phyloP scores from a whole-genome alignment of 2,113 vertebrate genomes.

The Picathartes gymnocephalus region DNA sequence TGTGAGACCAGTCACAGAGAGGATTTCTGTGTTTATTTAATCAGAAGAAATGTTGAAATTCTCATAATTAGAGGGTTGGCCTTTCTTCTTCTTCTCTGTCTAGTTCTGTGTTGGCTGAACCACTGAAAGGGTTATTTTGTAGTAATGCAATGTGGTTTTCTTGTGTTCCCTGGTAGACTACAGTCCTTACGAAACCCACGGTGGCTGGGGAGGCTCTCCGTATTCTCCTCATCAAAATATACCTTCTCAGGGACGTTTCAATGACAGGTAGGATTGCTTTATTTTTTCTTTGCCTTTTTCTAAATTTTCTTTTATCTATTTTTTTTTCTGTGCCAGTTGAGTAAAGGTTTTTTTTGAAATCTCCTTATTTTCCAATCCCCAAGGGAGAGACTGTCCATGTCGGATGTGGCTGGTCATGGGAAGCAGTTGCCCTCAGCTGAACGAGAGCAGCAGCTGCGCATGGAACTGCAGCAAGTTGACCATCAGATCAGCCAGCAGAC shows the following conservation, averaged over 20 bases:
- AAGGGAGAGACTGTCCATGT: slow-evolving; percentile 74
- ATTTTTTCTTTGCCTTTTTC: neutral
- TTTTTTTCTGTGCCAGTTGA: neutral
- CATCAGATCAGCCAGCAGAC: slow-evolving; percentile 98
- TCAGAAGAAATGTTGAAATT: neutral
- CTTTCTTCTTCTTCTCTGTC: neutral
- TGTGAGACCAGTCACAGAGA: rapidly evolving
- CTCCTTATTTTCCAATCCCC: neutral
- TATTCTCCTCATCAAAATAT: slow-evolving; percentile 87
- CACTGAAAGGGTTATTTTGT: neutral
- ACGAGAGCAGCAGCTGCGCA: slow-evolving; percentile 91
- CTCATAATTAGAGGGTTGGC: neutral
- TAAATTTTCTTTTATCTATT: neutral
- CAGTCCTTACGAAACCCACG: slow-evolving; percentile 83
- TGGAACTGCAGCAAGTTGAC: slow-evolving; percentile 95
- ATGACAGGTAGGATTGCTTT: slow-evolving; percentile 79
- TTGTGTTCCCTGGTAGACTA: slow-evolving; percentile 76
- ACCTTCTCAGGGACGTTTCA: slow-evolving; percentile 93
- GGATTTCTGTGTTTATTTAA: neutral
- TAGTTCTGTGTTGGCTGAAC: neutral
- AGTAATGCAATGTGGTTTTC: neutral
- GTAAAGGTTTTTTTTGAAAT: neutral
- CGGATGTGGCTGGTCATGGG: slow-evolving; percentile 72
- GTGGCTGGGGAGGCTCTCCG: slow-evolving; percentile 83
- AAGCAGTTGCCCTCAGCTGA: slow-evolving; percentile 81